Base-by-base conservation (phyloP, 2,113 vertebrate species). In the Atherinomorus stipes region DNA sequence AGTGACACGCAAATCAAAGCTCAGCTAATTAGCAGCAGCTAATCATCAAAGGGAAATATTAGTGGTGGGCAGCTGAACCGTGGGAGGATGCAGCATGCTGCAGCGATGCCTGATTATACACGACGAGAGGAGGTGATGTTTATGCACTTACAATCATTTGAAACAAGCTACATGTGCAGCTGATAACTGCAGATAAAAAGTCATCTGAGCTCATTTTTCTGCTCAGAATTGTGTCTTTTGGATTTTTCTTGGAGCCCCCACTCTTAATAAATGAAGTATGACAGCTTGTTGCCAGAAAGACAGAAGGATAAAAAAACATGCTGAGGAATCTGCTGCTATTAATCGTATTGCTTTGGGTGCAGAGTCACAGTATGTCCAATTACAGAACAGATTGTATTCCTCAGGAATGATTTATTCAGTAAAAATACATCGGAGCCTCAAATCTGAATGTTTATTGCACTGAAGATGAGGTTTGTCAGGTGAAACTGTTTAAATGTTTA, bases 11-110 rank as follows among this genome's bases (percentile, higher is more conserved):
- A 49, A 66, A 71, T n/a, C 19, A 23, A 58, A 45, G 60, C 26
- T 0, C 37, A 28, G 67, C 42, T 61, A 22, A 60, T 61, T 49
- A 64, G 64, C 11, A 10, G 31, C 0, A 40, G 50, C 60, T 59
- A 10, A 4, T 57, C 75, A 59, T 86, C 59, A 63, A 42, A 80
- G n/a, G 44, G 67, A 42, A 28, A 34, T 9, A 19, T 44, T n/a
- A 47, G 71, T 34, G 0, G 25, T 1, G 67, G 58, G 70, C 60
- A 66, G 59, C 64, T 56, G 56, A 57, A 4, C 16, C 21, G 38
- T 65, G 84, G 73, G 64, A 66, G 80, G 45, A 38, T 4, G 40
- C 2, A 15, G 40, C 19, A 18, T 44, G 63, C 40, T 26, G 37
- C 26, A 26, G 54, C 47, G 19, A 51, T 8, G 73, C n/a, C 42